A percentile compares a stretch with the other conserved stretches of the same genome.
Evolutionary conservation across 2,113 vertebrate genomes (phyloP).

Genomic region (Paedocypris sp.): DNA sequence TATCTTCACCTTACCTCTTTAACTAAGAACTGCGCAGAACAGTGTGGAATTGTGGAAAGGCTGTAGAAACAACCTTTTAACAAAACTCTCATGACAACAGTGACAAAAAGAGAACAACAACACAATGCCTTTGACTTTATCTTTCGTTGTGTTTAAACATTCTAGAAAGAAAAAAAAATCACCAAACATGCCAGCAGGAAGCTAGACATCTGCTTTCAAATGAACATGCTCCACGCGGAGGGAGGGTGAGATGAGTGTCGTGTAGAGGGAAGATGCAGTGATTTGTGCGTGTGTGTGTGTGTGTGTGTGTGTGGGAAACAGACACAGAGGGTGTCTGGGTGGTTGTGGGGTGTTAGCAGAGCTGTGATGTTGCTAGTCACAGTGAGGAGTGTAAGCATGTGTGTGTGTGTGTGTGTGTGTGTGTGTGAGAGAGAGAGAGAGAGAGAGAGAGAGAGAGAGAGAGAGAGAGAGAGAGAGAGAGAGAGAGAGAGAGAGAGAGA

Average conservation of each 20-base stretch:
- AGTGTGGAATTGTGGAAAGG: background rate
- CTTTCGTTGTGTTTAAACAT: background rate
- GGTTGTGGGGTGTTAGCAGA: constrained; percentile 51
- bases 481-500: constrained; percentile 6
- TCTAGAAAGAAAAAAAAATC: constrained; percentile 7
- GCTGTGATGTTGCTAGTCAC: constrained; percentile 71
- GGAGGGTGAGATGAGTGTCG: constrained; percentile 5
- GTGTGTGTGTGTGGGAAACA: constrained; percentile 3
- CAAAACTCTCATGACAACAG: background rate
- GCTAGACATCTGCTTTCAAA: constrained; percentile 40
- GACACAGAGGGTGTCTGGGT: constrained; percentile 21
- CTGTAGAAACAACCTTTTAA: background rate
- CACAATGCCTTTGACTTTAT: constrained; percentile 4
- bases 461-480: constrained; percentile 39
- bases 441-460: constrained; percentile 26
- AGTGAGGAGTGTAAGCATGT: constrained; percentile 36
- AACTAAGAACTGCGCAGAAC: background rate
- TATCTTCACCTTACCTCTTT: no score
- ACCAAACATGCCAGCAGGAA: constrained; percentile 23
- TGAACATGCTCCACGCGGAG: constrained; percentile 28
- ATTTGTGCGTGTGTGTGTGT: constrained; percentile 18
- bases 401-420: constrained; percentile 14
- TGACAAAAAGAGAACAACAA: constrained; percentile 1
- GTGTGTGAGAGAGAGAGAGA: constrained; percentile 46
- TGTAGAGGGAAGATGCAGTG: constrained; percentile 8